Evolutionary conservation across 2,888 invertebrate species (phyloP).

Genomic region (Calliopum simillimum): DNA sequence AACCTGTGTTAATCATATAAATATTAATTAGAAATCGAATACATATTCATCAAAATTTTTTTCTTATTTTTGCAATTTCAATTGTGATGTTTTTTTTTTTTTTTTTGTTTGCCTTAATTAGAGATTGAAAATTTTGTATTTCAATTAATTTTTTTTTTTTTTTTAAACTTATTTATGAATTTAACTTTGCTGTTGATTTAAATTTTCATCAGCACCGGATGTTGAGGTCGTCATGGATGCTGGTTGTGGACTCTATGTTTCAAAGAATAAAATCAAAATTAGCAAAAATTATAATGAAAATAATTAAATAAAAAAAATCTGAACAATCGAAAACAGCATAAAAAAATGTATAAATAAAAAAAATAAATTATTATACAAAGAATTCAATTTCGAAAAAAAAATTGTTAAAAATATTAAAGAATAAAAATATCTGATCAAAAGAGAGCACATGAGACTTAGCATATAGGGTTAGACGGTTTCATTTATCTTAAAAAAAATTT

Average conservation of each 20-base stretch:
- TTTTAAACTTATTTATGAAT: constrained; percentile 42
- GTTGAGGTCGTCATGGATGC: constrained; percentile 69
- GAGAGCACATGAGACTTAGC: constrained; percentile 20
- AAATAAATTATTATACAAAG: constrained; percentile 41
- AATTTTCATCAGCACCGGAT: constrained; percentile 79
- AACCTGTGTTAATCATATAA: constrained; percentile 7
- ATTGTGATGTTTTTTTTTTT: constrained; percentile 27
- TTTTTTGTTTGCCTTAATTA: constrained; percentile 24
- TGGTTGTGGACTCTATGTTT: constrained; percentile 78
- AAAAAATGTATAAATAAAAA: constrained; percentile 36
- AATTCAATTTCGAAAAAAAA: constrained; percentile 50
- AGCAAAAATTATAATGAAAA: constrained; percentile 40
- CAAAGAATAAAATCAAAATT: constrained; percentile 49
- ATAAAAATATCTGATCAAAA: background rate
- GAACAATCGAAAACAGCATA: constrained; percentile 8
- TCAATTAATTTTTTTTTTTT: constrained; percentile 28
- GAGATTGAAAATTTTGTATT: constrained; percentile 26
- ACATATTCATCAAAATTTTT: constrained; percentile 28
- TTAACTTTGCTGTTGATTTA: constrained; percentile 72
- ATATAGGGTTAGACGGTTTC: background rate
- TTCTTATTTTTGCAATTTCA: constrained; percentile 37
- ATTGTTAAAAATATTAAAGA: constrained; percentile 32
- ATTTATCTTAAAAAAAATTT: constrained; percentile 1
- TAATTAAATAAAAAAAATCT: constrained; percentile 37
- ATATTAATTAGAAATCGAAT: constrained; percentile 25